These are phyloP conservation scores for Oncorhynchus clarkii DNA, from an alignment of 2,113 vertebrate genomes.

Conservation along the genomic window DNA sequence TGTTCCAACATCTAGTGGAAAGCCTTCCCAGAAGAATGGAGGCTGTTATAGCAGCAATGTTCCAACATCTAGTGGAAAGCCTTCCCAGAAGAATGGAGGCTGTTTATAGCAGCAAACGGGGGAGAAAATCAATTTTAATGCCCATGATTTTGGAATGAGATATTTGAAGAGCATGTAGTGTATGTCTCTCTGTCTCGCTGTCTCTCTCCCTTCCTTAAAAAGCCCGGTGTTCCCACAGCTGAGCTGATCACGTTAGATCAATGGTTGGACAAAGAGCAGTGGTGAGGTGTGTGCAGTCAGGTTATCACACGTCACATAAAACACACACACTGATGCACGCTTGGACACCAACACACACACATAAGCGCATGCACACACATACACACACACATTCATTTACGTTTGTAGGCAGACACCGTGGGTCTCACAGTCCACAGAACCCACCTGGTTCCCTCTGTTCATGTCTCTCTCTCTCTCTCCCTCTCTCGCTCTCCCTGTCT, in stretches of 20 bases:
- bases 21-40: too few species aligned
- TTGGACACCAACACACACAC: neutral
- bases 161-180: too few species aligned
- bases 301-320: neutral
- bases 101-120: too few species aligned
- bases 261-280: neutral
- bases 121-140: too few species aligned
- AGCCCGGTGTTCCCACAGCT: neutral
- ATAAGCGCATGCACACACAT: neutral
- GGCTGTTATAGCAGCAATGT: too few species aligned
- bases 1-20: too few species aligned
- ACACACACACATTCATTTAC: conserved; percentile 20
- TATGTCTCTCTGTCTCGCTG: neutral
- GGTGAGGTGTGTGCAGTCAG: neutral
- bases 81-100: too few species aligned
- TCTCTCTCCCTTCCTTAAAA: neutral
- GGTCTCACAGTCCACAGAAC: neutral
- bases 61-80: too few species aligned
- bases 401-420: neutral
- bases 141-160: too few species aligned
- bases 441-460: neutral
- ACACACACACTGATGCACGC: neutral
- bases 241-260: neutral
- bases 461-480: neutral
- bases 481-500: neutral